Evolutionary conservation across 2,888 invertebrate genomes (phyloP).

Genomic region (Oligia fasciuncula): DNA sequence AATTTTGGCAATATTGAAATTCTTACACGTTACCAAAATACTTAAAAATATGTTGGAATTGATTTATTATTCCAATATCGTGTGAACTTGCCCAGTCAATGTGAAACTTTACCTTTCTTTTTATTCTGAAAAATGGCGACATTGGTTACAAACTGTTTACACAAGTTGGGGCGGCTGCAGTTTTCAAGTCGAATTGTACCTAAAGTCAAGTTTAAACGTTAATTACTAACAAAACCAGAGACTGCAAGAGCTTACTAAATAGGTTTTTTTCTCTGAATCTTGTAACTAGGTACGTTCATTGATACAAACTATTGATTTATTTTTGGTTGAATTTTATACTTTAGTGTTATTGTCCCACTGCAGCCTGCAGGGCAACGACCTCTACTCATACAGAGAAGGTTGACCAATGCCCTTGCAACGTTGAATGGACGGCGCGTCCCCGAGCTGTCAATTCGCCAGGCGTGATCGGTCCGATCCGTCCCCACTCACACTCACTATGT

Average conservation of each 20-base stretch:
- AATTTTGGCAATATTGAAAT: not conserved
- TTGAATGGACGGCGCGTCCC: too few relatives aligned
- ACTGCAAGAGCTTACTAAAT: not conserved
- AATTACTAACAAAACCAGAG: not conserved
- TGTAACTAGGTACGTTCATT: not conserved
- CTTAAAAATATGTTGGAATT: not conserved
- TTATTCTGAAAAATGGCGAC: not conserved
- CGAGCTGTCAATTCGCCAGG: too few relatives aligned
- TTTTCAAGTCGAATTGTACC: not conserved
- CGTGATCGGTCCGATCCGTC: too few relatives aligned
- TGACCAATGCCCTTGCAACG: too few relatives aligned
- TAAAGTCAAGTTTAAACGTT: not conserved
- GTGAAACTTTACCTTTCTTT: not conserved
- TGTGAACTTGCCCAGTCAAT: not conserved
- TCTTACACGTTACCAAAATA: not conserved
- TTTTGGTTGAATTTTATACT: not conserved
- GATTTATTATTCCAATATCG: constrained; percentile 11
- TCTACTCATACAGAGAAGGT: too few relatives aligned
- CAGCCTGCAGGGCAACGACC: too few relatives aligned
- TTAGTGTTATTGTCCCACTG: too few relatives aligned
- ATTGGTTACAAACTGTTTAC: constrained; percentile 3
- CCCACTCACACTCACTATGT: too few relatives aligned
- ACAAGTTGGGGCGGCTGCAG: constrained; percentile 2
- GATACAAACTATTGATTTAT: not conserved
- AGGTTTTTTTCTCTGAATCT: not conserved